phyloP scores from a whole-genome alignment of 2,797 vertebrate species.

The Sphenopsis melanotis region DNA sequence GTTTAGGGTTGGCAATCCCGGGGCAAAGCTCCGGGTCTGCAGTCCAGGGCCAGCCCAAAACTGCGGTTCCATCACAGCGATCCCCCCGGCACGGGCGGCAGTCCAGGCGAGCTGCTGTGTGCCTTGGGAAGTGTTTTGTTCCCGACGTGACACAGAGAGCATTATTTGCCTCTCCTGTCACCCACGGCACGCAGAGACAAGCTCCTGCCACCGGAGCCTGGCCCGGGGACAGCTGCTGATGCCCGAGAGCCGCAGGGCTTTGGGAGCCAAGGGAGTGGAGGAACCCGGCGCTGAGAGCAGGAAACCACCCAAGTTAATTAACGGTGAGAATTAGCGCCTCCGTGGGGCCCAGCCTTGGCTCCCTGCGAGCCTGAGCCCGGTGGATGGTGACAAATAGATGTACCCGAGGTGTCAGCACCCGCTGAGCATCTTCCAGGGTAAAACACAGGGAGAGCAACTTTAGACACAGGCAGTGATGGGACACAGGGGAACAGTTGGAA shows the following conservation, averaged over 20 bases:
- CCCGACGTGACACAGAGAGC: neutral
- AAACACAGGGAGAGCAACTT: neutral
- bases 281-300: neutral
- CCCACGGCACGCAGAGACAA: neutral
- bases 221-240: neutral
- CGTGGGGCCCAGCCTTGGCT: neutral
- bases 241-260: neutral
- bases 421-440: neutral
- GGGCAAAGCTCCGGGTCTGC: too few relatives aligned
- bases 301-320: neutral
- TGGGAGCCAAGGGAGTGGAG: neutral
- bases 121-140: neutral
- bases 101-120: neutral
- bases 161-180: neutral
- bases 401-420: fast-evolving
- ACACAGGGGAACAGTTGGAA: neutral
- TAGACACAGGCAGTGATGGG: fast-evolving
- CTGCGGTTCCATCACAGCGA: neutral
- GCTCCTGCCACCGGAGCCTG: neutral
- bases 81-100: too few relatives aligned
- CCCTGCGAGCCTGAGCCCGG: neutral
- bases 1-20: too few relatives aligned
- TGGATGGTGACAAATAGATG: neutral
- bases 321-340: neutral
- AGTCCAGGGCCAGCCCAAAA: too few relatives aligned